phyloP scores from a whole-genome alignment of 2,797 vertebrate genomes.

The Coregonus suidteri region DNA sequence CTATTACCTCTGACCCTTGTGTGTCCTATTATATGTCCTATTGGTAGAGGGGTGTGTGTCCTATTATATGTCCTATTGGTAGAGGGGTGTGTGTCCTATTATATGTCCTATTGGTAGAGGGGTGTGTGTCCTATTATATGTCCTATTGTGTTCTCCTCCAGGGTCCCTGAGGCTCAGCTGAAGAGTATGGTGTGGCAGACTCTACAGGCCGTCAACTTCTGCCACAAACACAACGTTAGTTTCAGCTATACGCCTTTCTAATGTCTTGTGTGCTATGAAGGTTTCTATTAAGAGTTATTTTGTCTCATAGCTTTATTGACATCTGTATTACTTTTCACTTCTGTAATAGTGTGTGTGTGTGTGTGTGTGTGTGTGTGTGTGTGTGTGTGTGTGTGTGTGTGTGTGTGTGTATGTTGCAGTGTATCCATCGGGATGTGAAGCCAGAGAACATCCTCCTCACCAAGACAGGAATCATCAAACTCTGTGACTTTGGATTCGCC shows the following conservation, averaged over 20 bases:
- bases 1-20: neutral
- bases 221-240: constrained; percentile 76
- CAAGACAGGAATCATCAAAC: constrained; percentile 87
- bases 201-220: constrained; percentile 96
- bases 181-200: constrained; percentile 96
- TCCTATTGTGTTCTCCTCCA: constrained; percentile 56
- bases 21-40: neutral
- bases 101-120: constrained; percentile 14
- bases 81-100: neutral
- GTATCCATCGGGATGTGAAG: constrained; percentile 88
- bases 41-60: neutral
- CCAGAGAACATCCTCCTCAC: constrained; percentile 91
- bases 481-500: constrained; percentile 90
- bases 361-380: constrained; percentile 2
- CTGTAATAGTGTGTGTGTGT: neutral
- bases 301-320: neutral
- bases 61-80: constrained; percentile 16
- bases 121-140: neutral
- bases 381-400: constrained; percentile 2
- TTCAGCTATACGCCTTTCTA: neutral
- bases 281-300: neutral
- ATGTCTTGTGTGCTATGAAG: constrained; percentile 14
- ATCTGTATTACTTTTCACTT: neutral
- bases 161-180: constrained; percentile 88
- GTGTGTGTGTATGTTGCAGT: constrained; percentile 55